A percentile compares a stretch with the other conserved stretches of the same genome.
Evolutionary conservation across 2,113 vertebrate genomes (phyloP).

Genomic region (Periophthalmodon schlosseri): DNA sequence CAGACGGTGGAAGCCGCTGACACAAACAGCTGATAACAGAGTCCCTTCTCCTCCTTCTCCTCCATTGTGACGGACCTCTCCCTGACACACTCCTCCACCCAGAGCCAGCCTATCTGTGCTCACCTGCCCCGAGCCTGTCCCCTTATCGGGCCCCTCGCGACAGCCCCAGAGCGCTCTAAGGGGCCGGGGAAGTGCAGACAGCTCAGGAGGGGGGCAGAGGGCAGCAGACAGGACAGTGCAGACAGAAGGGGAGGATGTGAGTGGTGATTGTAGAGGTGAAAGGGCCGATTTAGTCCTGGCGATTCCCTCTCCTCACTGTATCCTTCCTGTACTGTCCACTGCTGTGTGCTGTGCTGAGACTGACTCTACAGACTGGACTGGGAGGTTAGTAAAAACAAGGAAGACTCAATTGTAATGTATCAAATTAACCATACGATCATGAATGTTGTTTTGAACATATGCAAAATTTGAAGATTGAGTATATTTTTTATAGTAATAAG

Average conservation of each 20-base stretch:
- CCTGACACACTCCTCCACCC: slow-evolving; percentile 21
- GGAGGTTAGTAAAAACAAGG: not conserved
- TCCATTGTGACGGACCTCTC: slow-evolving; percentile 57
- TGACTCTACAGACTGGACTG: slow-evolving; percentile 30
- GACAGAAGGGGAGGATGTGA: slow-evolving; percentile 58
- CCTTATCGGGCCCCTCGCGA: slow-evolving; percentile 63
- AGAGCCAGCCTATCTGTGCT: slow-evolving; percentile 61
- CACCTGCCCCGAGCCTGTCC: slow-evolving; percentile 64
- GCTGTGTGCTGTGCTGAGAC: slow-evolving; percentile 17
- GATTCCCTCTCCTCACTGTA: slow-evolving; percentile 21
- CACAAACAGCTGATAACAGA: slow-evolving; percentile 70
- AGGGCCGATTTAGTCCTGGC: slow-evolving; percentile 38
- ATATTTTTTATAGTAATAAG: too few relatives aligned
- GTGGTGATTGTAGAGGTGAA: slow-evolving; percentile 54
- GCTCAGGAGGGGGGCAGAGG: slow-evolving; percentile 64
- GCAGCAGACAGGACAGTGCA: slow-evolving; percentile 58
- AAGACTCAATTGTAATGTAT: too few relatives aligned
- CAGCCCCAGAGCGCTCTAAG: not conserved
- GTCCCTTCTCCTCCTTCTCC: slow-evolving; percentile 59
- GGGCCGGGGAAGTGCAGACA: slow-evolving; percentile 50
- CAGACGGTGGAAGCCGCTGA: slow-evolving; percentile 61
- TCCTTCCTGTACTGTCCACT: slow-evolving; percentile 43
- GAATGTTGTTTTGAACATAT: too few relatives aligned
- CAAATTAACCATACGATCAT: too few relatives aligned
- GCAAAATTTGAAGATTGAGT: too few relatives aligned